Evolutionary conservation across 2,797 vertebrate species (phyloP).

Genomic region (Betta splendens): DNA sequence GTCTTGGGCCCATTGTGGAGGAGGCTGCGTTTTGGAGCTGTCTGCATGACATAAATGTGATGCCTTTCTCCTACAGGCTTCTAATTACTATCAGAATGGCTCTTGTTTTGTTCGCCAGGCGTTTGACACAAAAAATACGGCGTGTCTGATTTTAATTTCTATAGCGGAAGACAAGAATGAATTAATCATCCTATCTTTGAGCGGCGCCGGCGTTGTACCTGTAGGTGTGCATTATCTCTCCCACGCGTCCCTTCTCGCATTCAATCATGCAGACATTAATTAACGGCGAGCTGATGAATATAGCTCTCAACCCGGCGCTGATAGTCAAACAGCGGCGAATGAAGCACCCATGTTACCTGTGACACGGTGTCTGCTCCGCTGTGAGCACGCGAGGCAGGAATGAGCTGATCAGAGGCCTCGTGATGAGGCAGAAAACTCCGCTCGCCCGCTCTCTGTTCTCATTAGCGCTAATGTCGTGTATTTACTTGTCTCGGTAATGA

Average conservation of each 20-base stretch:
- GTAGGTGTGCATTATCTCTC: constrained; percentile 75
- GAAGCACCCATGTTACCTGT: constrained; percentile 51
- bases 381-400: constrained; percentile 45
- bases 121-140: constrained; percentile 63
- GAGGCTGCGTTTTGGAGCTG: constrained; percentile 23
- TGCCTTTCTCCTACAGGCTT: constrained; percentile 31
- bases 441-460: constrained; percentile 43
- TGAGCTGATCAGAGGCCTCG: constrained; percentile 38
- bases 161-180: constrained; percentile 57
- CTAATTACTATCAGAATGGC: constrained; percentile 61
- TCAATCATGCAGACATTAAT: constrained; percentile 78
- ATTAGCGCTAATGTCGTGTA: constrained; percentile 49
- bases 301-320: constrained; percentile 60
- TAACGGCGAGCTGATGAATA: constrained; percentile 71
- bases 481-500: constrained; percentile 57
- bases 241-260: constrained; percentile 49
- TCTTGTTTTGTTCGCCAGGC: constrained; percentile 55
- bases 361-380: constrained; percentile 49
- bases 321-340: constrained; percentile 55
- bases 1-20: constrained; percentile 9
- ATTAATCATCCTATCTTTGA: constrained; percentile 74
- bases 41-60: constrained; percentile 36
- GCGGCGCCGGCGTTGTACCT: constrained; percentile 59
- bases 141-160: constrained; percentile 68
- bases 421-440: constrained; percentile 38